Evolutionary conservation across 2,113 vertebrate species (phyloP).

Genomic region (Sclerurus mexicanus): DNA sequence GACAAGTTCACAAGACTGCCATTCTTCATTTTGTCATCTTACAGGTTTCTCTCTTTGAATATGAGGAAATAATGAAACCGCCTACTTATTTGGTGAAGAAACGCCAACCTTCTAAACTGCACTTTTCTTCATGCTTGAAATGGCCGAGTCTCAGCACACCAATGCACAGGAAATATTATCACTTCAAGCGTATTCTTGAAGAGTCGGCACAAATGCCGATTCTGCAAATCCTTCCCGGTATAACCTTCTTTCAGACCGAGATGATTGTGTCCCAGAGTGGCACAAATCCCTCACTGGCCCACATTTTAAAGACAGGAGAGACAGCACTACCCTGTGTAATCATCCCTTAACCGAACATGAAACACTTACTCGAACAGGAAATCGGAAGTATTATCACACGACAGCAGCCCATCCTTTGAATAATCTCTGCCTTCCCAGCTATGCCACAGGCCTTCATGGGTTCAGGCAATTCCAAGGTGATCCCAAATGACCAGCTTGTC

Average conservation of each 20-base stretch:
- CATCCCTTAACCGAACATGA: not conserved
- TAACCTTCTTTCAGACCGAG: not conserved
- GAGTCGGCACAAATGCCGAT: constrained; percentile 31
- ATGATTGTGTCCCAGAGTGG: not conserved
- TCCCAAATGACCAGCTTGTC: not conserved
- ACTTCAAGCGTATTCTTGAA: constrained; percentile 15
- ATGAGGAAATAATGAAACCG: not conserved
- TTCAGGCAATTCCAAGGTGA: accelerated
- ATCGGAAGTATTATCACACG: not conserved
- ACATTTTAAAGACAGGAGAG: constrained; percentile 37
- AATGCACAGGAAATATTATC: not conserved
- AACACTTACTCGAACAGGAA: not conserved
- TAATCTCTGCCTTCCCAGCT: not conserved
- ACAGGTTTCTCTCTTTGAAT: not conserved
- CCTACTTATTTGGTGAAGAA: not conserved
- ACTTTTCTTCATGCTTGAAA: constrained; percentile 19
- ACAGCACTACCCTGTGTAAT: not conserved
- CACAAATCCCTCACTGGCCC: constrained; percentile 39
- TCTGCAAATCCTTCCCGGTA: not conserved
- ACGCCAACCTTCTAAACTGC: not conserved
- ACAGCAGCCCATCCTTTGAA: not conserved
- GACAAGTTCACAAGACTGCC: constrained; percentile 1
- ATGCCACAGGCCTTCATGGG: not conserved
- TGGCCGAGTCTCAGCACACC: not conserved
- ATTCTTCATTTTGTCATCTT: constrained; percentile 23